These are phyloP conservation scores for Leucoptera coffeella DNA, from an alignment of 2,888 invertebrate genomes.

Conservation along the genomic window DNA sequence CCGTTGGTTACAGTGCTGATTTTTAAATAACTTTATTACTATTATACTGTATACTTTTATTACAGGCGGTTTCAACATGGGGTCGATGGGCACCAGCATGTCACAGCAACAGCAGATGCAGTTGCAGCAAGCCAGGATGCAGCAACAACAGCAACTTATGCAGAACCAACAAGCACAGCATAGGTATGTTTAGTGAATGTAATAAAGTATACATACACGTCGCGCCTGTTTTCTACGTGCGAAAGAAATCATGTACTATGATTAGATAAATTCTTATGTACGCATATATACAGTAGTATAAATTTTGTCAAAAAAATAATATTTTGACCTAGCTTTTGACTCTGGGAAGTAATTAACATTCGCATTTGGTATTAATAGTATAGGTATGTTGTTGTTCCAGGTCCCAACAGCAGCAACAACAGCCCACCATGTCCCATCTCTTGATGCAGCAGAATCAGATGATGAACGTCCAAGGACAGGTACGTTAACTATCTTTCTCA, in stretches of 20 bases:
- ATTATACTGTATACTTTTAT: conserved; percentile 2
- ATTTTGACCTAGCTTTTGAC: too few relatives aligned
- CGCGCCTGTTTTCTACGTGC: too few relatives aligned
- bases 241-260: too few relatives aligned
- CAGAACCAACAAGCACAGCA: conserved; percentile 44
- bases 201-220: too few relatives aligned
- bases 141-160: conserved; percentile 55
- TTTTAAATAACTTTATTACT: not conserved
- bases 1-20: not conserved
- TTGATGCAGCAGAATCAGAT: conserved; percentile 50
- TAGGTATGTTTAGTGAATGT: too few relatives aligned
- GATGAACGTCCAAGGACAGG: conserved; percentile 49
- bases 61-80: conserved; percentile 10
- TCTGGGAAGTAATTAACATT: too few relatives aligned
- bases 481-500: too few relatives aligned
- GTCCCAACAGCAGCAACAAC: conserved; percentile 38
- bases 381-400: conserved; percentile 15
- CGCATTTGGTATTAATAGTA: too few relatives aligned
- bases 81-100: conserved; percentile 15
- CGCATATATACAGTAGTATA: not conserved
- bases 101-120: conserved; percentile 54
- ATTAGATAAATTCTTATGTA: too few relatives aligned
- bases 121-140: conserved; percentile 44
- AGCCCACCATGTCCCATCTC: conserved; percentile 43
- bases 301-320: too few relatives aligned